These are phyloP conservation scores for Ectobius pallidus DNA, from an alignment of 2,888 invertebrate genomes.

Conservation along the genomic window DNA sequence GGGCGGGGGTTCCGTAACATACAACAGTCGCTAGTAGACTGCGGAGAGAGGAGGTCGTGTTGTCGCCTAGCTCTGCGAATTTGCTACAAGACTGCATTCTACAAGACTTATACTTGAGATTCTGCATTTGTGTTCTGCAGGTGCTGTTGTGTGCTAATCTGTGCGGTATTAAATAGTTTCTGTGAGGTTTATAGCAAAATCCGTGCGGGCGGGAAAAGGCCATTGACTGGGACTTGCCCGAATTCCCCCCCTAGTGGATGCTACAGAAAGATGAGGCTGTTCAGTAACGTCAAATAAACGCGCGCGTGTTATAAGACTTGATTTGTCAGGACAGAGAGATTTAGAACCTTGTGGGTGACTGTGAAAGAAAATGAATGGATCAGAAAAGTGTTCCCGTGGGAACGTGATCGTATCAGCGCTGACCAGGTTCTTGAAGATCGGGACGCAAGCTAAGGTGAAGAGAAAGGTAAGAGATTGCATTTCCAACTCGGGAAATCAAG, in stretches of 20 bases:
- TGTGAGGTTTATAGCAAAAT: not conserved
- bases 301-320: not conserved
- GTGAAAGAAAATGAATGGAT: slow-evolving; percentile 23
- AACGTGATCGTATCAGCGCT: slow-evolving; percentile 39
- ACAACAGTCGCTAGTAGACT: not conserved
- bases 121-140: not conserved
- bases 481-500: too few species aligned
- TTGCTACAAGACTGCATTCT: not conserved
- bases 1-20: not conserved
- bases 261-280: not conserved
- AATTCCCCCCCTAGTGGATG: not conserved
- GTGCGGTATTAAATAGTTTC: not conserved
- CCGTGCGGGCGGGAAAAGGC: slow-evolving; percentile 6
- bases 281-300: too few species aligned
- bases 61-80: not conserved
- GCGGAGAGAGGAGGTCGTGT: not conserved
- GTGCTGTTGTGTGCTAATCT: not conserved
- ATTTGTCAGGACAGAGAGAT: not conserved
- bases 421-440: slow-evolving; percentile 41
- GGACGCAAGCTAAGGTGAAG: slow-evolving; percentile 40
- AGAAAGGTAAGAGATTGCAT: slow-evolving; percentile 43
- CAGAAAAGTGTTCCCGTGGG: slow-evolving; percentile 37
- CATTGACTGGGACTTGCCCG: not conserved
- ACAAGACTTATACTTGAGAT: not conserved
- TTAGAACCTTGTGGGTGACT: not conserved